These are phyloP conservation scores for Felis catus DNA, from an alignment of 2,113 vertebrate species.

Conservation along the genomic window DNA sequence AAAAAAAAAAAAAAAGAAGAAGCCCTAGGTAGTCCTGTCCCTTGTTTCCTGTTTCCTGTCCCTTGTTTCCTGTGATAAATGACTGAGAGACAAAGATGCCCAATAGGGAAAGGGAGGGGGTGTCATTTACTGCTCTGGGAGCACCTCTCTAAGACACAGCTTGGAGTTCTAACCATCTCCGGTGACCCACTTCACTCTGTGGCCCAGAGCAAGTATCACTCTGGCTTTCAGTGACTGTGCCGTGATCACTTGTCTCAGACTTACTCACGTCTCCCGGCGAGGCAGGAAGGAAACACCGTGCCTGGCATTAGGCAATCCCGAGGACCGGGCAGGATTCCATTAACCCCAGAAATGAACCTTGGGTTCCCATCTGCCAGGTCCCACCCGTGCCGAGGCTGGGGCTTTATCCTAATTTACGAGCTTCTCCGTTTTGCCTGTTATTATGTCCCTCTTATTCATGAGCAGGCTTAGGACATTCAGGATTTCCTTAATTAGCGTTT, in stretches of 20 bases:
- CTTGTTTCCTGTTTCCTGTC: background rate
- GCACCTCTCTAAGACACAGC: background rate
- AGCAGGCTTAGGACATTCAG: constrained; percentile 51
- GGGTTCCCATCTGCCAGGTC: constrained; percentile 59
- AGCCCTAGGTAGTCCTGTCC: background rate
- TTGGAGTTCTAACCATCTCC: background rate
- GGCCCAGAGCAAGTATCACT: constrained; percentile 37
- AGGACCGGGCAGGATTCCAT: background rate
- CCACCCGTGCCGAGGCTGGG: background rate
- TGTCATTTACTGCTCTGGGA: background rate
- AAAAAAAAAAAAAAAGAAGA: background rate
- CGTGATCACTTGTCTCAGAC: background rate
- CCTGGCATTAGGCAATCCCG: constrained; percentile 25
- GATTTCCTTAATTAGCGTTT: constrained; percentile 76
- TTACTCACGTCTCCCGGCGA: constrained; percentile 66
- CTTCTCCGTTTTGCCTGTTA: constrained; percentile 79
- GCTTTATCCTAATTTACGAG: constrained; percentile 70
- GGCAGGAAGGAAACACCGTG: constrained; percentile 60
- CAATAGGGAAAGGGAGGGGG: background rate
- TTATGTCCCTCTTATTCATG: constrained; percentile 64
- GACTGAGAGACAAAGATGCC: background rate
- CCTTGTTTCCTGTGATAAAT: background rate
- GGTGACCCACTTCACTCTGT: constrained; percentile 51
- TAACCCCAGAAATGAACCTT: background rate
- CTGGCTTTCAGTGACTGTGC: background rate